Conservation (phyloP, 2,113 vertebrate species). For the Octodon degus region DNA sequence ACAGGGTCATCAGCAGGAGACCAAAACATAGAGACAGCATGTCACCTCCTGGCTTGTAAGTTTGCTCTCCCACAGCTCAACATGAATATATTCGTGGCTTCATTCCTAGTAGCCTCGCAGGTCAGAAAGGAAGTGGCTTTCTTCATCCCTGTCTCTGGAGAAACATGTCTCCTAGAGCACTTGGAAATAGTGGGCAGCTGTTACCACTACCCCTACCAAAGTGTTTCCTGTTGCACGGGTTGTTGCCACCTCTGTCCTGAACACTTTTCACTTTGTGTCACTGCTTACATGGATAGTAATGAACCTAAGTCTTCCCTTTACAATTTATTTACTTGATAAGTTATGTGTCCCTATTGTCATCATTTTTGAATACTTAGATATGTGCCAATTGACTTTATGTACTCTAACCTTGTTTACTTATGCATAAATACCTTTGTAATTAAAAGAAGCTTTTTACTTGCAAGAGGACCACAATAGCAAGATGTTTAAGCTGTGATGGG, state of each 20-base stretch:
- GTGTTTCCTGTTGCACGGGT: background rate
- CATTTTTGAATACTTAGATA: background rate
- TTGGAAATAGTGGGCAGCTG: background rate
- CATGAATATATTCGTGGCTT: background rate
- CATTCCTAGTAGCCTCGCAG: background rate
- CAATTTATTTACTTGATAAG: background rate
- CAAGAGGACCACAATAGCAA: background rate
- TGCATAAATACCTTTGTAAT: background rate
- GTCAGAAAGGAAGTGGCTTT: background rate
- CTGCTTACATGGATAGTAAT: background rate
- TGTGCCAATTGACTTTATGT: background rate
- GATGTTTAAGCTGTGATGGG: background rate
- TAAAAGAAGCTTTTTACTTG: background rate
- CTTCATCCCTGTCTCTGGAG: background rate
- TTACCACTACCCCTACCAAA: background rate
- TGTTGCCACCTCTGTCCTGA: rapidly evolving
- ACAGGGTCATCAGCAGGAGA: background rate
- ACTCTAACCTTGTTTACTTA: background rate
- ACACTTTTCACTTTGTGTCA: background rate
- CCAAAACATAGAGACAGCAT: background rate
- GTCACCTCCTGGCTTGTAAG: background rate
- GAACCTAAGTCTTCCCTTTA: background rate
- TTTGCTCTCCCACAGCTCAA: background rate
- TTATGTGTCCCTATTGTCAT: background rate
- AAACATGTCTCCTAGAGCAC: background rate